Evolutionary conservation across 2,113 vertebrate genomes (phyloP).

Genomic region (Bufo gargarizans): DNA sequence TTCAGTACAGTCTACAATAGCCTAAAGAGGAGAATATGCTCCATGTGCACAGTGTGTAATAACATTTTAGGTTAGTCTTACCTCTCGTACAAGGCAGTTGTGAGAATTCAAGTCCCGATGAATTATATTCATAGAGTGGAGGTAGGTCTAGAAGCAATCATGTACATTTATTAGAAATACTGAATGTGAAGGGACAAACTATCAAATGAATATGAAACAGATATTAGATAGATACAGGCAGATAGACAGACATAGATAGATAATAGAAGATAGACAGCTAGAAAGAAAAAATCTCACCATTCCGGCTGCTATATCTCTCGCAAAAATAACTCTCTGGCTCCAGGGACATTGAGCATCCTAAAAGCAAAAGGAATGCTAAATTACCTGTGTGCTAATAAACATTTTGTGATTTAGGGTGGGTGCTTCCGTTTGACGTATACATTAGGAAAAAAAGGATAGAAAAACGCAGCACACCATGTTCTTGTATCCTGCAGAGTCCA

Average conservation of each 20-base stretch:
- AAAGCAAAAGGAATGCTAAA: neutral
- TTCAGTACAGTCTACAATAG: no score
- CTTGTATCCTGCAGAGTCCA: no score
- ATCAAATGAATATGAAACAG: no score
- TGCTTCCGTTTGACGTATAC: no score
- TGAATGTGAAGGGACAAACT: no score
- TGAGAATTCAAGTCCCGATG: slow-evolving; percentile 96
- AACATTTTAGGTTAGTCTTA: slow-evolving; percentile 63
- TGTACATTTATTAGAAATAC: neutral
- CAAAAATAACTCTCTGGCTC: slow-evolving; percentile 93
- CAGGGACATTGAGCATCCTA: slow-evolving; percentile 93
- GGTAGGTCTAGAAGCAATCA: slow-evolving; percentile 77
- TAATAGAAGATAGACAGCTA: neutral
- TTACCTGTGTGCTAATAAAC: neutral
- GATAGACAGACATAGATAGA: neutral
- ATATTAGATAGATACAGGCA: neutral
- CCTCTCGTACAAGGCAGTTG: slow-evolving; percentile 96
- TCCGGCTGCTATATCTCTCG: slow-evolving; percentile 91
- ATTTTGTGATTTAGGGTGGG: no score
- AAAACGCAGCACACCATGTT: no score
- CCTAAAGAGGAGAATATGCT: neutral
- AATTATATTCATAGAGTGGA: slow-evolving; percentile 99
- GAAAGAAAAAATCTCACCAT: slow-evolving; percentile 78
- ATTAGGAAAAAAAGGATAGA: no score
- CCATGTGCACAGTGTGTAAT: no score